phyloP scores from a whole-genome alignment of 2,113 vertebrate genomes.

The Micromys minutus region DNA sequence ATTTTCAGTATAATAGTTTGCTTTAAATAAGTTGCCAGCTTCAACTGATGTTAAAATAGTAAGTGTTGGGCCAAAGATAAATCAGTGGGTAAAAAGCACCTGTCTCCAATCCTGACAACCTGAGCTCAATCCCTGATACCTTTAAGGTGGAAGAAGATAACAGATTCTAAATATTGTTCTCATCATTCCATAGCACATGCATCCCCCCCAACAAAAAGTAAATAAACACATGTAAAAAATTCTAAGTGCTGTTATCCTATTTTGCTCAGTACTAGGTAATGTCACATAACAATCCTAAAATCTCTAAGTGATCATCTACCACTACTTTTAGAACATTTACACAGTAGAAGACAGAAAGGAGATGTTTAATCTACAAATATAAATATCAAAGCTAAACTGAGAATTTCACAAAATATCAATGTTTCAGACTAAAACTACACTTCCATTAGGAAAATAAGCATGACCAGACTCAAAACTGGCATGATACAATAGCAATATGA shows the following conservation, averaged over 20 bases:
- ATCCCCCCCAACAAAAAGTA: not conserved
- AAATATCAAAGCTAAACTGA: conserved; percentile 8
- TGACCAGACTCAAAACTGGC: conserved; percentile 45
- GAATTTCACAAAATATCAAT: not conserved
- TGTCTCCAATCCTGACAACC: not conserved
- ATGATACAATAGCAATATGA: conserved; percentile 34
- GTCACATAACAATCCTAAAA: conserved; percentile 43
- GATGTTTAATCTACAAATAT: not conserved
- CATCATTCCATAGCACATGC: not conserved
- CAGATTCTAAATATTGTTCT: not conserved
- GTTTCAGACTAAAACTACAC: conserved; percentile 41
- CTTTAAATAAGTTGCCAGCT: conserved; percentile 41
- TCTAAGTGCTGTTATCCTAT: not conserved
- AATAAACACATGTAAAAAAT: not conserved
- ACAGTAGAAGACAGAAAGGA: conserved; percentile 30
- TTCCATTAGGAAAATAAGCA: conserved; percentile 44
- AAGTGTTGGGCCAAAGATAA: not conserved
- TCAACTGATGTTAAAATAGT: conserved; percentile 42
- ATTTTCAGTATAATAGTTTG: conserved; percentile 12
- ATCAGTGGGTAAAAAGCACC: not conserved
- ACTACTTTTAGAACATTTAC: not conserved
- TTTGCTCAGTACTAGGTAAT: conserved; percentile 33
- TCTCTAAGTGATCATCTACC: not conserved
- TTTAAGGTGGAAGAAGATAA: not conserved
- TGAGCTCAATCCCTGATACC: not conserved